Evolutionary conservation across 2,797 vertebrate species (phyloP), one percentile per base, ranked within the genome.

Genomic region (Gambelia wislizenii): DNA sequence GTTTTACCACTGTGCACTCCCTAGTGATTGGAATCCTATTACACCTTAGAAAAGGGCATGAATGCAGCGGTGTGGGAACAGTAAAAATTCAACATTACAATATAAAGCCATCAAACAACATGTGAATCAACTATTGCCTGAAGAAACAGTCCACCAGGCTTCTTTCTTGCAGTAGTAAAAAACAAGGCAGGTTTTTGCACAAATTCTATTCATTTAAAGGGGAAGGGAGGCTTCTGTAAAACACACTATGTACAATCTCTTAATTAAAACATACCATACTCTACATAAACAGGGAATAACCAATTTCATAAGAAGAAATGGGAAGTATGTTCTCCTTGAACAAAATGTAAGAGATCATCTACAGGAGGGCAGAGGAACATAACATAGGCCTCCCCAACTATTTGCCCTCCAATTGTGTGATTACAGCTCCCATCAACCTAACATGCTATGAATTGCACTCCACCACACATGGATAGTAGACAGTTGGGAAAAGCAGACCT

Each of bases 301-400:
- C 89, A 86, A 89, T 92, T 84, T 91, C 91, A 94, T 93, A 94
- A 94, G 83, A 94, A 93, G 87, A 94, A 91, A 70, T 47, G 75
- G 91, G 86, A 88, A 95, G 94, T 42, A 90, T 87, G 74, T 92
- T 89, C 77, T 84, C 89, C 86, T 91, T 91, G 80, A 81, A 89
- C 42, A 8, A 77, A 89, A 79, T 0, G 27, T 78, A 72, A 89
- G 85, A 93, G 13, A 86, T 92, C 83, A 70, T 84, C 93, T 75
- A 74, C n/a, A 2, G 87, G 85, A 56, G 91, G 83, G 76, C 67
- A 82, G 89, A 86, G 33, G 67, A 27, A 79, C n/a, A 39, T 77
- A 86, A 86, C 74, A 18, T 14, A 27, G 16, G 20, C 22, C 56
- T 80, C 10, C 36, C 20, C 49, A 59, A 59, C n/a, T 9, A 39